Percentiles rank a stretch among this genome's conserved stretches.
Evolutionary conservation across 2,888 invertebrate genomes (phyloP).

Genomic region (Xestobium rufovillosum): DNA sequence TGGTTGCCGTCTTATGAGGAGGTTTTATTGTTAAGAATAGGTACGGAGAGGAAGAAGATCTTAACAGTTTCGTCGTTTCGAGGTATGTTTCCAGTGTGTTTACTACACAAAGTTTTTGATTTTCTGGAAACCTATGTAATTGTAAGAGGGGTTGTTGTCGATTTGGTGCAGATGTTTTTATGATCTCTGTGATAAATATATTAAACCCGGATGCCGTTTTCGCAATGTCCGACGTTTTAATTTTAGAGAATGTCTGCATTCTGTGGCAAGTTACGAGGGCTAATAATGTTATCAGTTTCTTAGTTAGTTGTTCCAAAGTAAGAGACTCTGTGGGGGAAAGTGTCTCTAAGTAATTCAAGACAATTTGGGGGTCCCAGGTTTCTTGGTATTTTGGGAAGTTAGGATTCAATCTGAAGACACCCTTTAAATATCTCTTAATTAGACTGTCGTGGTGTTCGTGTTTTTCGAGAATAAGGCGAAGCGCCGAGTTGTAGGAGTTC

Average conservation of each 20-base stretch:
- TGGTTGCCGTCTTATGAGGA: too few relatives aligned
- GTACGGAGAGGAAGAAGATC: too few relatives aligned
- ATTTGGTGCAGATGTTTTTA: too few relatives aligned
- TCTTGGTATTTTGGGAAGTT: slow-evolving; percentile 23
- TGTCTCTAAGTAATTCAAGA: slow-evolving; percentile 15
- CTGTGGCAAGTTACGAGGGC: slow-evolving; percentile 18
- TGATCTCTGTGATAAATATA: slow-evolving; percentile 4
- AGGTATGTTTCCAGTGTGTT: too few relatives aligned
- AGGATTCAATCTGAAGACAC: slow-evolving; percentile 22
- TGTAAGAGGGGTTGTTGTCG: too few relatives aligned
- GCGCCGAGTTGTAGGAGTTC: too few relatives aligned
- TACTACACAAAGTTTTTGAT: too few relatives aligned
- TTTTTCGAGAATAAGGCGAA: too few relatives aligned
- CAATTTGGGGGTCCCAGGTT: slow-evolving; percentile 28
- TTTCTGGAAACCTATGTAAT: too few relatives aligned
- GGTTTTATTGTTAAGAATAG: too few relatives aligned
- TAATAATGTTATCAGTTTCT: slow-evolving; percentile 24
- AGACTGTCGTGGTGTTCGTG: too few relatives aligned
- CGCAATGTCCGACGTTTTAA: slow-evolving; percentile 19
- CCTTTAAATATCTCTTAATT: slow-evolving; percentile 26
- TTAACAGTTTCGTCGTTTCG: too few relatives aligned
- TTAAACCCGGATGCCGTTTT: background rate
- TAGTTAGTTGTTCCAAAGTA: slow-evolving; percentile 18
- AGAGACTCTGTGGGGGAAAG: slow-evolving; percentile 7
- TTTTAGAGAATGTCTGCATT: slow-evolving; percentile 22